Conservation (phyloP, 2,113 vertebrate species). For the Ornithorhynchus anatinus region DNA sequence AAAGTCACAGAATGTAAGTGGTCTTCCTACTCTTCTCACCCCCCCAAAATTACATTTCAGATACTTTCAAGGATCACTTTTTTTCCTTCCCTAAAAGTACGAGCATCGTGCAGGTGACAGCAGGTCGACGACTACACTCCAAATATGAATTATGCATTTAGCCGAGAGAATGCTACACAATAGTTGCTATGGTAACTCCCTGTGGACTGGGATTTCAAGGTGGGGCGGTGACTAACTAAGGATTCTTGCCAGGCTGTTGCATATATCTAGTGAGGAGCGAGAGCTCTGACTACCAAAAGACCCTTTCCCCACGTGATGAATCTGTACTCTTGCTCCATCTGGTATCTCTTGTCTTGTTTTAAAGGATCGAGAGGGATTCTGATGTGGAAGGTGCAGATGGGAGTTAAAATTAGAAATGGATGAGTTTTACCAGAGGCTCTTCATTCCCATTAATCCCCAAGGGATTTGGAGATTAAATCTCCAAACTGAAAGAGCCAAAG, state of each 20-base stretch:
- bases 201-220: background rate
- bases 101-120: background rate
- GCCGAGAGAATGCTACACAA: background rate
- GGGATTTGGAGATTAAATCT: too few relatives aligned
- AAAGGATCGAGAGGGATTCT: background rate
- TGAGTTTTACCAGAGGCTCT: too few relatives aligned
- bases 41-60: background rate
- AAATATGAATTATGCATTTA: background rate
- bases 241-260: background rate
- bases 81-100: background rate
- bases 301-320: background rate
- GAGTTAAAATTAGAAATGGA: background rate
- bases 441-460: too few relatives aligned
- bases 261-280: background rate
- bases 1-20: background rate
- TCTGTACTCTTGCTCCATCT: background rate
- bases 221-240: background rate
- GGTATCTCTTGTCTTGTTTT: background rate
- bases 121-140: background rate
- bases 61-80: background rate
- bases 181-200: slow-evolving; percentile 7
- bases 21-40: background rate
- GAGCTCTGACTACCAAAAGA: background rate
- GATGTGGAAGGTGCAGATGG: background rate
- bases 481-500: too few relatives aligned